Evolutionary conservation across 2,888 invertebrate species (phyloP).

Genomic region (Brachylomia viminalis): DNA sequence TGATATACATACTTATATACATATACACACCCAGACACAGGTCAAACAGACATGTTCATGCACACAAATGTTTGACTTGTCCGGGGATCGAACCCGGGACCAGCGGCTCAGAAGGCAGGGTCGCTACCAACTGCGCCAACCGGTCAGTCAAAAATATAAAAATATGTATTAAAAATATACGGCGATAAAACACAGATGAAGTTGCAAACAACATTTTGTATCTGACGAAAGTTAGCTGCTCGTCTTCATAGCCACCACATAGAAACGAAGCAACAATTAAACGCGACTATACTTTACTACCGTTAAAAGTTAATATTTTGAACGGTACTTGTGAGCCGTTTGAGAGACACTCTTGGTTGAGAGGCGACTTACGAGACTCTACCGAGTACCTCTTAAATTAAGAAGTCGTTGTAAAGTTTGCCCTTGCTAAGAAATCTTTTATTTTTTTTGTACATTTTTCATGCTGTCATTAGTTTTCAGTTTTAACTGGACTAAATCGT

Average conservation of each 20-base stretch:
- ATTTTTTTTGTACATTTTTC: conserved; percentile 54
- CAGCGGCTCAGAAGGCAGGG: too few species aligned
- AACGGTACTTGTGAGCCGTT: conserved; percentile 66
- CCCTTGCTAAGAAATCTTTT: conserved; percentile 66
- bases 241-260: not conserved
- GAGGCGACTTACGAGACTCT: conserved; percentile 66
- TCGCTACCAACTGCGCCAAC: too few species aligned
- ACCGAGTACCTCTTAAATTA: conserved; percentile 74
- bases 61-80: too few species aligned
- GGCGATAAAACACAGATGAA: not conserved
- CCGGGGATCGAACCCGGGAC: too few species aligned
- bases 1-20: too few species aligned
- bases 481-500: not conserved
- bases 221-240: not conserved
- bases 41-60: too few species aligned
- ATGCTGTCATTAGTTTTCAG: conserved; percentile 31
- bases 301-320: conserved; percentile 69
- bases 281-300: conserved; percentile 41
- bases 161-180: too few species aligned
- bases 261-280: conserved; percentile 50
- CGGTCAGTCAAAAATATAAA: too few species aligned
- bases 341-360: conserved; percentile 67
- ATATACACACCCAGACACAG: too few species aligned
- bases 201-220: not conserved
- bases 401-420: conserved; percentile 71